Evolutionary conservation across 2,888 invertebrate species (phyloP).

Genomic region (Dasysyrphus albostriatus): DNA sequence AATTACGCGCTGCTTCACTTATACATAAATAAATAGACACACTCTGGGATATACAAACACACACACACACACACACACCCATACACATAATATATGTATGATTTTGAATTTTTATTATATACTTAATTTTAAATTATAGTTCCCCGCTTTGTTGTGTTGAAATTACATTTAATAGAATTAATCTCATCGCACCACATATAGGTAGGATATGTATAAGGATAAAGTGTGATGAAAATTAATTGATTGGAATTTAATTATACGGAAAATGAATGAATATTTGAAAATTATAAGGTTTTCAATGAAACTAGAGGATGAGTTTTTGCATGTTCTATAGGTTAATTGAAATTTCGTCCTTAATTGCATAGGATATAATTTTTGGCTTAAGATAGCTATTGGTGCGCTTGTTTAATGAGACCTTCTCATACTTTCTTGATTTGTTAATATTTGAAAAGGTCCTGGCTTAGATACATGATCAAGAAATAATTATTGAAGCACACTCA

Average conservation of each 20-base stretch:
- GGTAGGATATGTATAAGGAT: background rate
- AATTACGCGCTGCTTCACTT: slow-evolving; percentile 60
- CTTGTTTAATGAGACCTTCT: no score
- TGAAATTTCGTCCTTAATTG: background rate
- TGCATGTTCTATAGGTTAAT: background rate
- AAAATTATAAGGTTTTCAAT: background rate
- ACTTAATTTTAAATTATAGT: slow-evolving; percentile 22
- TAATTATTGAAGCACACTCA: no score
- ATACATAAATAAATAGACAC: background rate
- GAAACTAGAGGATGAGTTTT: background rate
- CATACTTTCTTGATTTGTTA: no score
- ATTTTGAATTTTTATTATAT: slow-evolving; percentile 24
- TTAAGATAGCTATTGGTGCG: no score
- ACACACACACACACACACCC: background rate
- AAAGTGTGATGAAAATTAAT: slow-evolving; percentile 12
- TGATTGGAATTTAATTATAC: slow-evolving; percentile 36
- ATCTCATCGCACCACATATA: background rate
- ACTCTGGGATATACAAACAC: background rate
- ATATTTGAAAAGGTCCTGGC: no score
- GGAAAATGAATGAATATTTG: slow-evolving; percentile 18
- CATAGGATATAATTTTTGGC: no score
- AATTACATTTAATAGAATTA: slow-evolving; percentile 31
- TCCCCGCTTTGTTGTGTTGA: slow-evolving; percentile 7
- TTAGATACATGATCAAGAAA: no score
- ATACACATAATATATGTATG: background rate